Conservation (phyloP, 2,113 vertebrate species). For the Lucifuga dentata region DNA sequence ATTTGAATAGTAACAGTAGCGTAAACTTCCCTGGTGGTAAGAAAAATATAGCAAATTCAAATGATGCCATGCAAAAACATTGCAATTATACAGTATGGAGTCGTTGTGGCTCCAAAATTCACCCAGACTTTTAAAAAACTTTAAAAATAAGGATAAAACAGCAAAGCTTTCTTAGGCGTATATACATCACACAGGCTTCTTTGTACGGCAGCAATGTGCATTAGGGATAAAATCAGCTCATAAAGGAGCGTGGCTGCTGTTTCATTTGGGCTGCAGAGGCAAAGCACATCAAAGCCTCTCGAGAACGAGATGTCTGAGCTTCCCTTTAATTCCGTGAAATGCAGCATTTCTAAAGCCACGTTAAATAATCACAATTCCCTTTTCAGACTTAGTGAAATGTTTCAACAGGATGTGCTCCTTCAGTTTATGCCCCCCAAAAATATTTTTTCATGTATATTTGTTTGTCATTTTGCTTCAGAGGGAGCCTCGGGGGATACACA, state of each 20-base stretch:
- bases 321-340: conserved; percentile 44
- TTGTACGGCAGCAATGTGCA: conserved; percentile 8
- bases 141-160: neutral
- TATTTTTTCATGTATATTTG: conserved; percentile 25
- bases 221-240: conserved; percentile 17
- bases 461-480: conserved; percentile 15
- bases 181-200: neutral
- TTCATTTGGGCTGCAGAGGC: conserved; percentile 36
- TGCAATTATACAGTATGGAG: too few species aligned
- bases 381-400: conserved; percentile 47
- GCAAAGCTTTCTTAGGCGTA: neutral
- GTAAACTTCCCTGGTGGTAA: neutral
- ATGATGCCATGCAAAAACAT: neutral
- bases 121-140: neutral
- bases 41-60: conserved; percentile 17
- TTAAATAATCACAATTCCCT: conserved; percentile 35
- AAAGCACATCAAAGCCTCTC: conserved; percentile 41
- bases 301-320: conserved; percentile 41
- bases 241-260: conserved; percentile 15
- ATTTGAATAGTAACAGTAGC: conserved; percentile 27
- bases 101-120: too few species aligned
- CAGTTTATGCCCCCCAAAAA: conserved; percentile 16
- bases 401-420: conserved; percentile 30
- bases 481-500: conserved; percentile 19
- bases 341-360: conserved; percentile 35